These are phyloP conservation scores for Gracilinanus agilis DNA, from an alignment of 2,113 vertebrate genomes.

Conservation along the genomic window DNA sequence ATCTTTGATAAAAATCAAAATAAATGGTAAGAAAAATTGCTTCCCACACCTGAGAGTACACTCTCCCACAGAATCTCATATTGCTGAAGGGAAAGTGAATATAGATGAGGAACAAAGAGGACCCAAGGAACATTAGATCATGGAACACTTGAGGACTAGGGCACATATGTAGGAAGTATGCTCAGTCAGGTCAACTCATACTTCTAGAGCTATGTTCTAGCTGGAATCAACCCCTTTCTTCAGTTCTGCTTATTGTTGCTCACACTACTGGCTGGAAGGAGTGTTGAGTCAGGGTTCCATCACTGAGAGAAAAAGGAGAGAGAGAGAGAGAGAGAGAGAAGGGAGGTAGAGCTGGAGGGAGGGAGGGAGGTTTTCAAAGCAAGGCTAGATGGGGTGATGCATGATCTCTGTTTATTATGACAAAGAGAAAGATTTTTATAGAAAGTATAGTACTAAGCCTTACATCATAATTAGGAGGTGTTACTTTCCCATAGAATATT, in stretches of 20 bases:
- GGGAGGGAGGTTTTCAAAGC: too few relatives aligned
- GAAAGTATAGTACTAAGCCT: too few relatives aligned
- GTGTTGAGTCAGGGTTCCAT: too few relatives aligned
- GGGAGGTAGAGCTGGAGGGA: too few relatives aligned
- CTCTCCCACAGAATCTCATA: neutral
- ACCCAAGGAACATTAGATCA: neutral
- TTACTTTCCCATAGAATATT: too few relatives aligned
- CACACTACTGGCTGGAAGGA: neutral
- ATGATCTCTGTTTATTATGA: too few relatives aligned
- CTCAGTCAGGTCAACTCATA: neutral
- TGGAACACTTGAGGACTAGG: neutral
- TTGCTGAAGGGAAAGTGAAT: neutral
- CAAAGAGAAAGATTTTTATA: too few relatives aligned
- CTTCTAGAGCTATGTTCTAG: neutral
- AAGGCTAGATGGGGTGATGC: too few relatives aligned
- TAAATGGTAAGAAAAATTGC: neutral
- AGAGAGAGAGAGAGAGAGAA: too few relatives aligned
- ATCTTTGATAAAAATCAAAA: neutral
- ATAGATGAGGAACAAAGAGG: neutral
- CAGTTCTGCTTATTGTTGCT: neutral
- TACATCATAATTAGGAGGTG: too few relatives aligned
- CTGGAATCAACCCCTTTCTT: neutral
- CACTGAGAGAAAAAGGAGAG: too few relatives aligned
- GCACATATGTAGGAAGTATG: neutral
- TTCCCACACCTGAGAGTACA: neutral